A percentile compares a stretch with the other conserved stretches of the same genome.
phyloP scores from a whole-genome alignment of 2,888 invertebrate genomes.

The Drosophila acutilabella region DNA sequence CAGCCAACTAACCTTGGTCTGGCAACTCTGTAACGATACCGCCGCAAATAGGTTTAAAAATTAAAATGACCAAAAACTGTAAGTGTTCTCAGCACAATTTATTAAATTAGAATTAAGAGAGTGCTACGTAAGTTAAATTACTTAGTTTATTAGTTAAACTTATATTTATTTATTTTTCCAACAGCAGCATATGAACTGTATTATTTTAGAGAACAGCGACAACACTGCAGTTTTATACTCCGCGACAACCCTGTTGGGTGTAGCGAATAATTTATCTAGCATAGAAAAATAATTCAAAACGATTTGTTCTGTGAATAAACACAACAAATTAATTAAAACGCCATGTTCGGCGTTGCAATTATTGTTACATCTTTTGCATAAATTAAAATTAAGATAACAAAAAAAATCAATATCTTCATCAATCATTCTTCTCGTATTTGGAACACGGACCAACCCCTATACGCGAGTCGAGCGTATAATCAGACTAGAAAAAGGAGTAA shows the following conservation, averaged over 20 bases:
- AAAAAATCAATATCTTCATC: constrained; percentile 53
- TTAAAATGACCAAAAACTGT: background rate
- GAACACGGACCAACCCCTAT: constrained; percentile 57
- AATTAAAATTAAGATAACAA: constrained; percentile 11
- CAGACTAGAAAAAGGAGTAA: constrained; percentile 16
- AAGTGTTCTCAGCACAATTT: background rate
- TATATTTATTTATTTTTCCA: too few species aligned
- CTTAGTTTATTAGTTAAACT: too few species aligned
- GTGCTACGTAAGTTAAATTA: too few species aligned
- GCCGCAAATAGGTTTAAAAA: background rate
- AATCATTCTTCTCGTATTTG: constrained; percentile 48
- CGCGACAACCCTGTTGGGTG: constrained; percentile 60
- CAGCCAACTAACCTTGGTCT: background rate
- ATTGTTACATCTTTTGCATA: constrained; percentile 7
- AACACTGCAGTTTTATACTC: constrained; percentile 45
- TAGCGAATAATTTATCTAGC: constrained; percentile 49
- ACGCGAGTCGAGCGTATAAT: constrained; percentile 9
- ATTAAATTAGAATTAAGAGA: background rate
- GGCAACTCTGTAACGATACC: constrained; percentile 27
- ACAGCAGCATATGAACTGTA: constrained; percentile 25
- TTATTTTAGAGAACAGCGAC: background rate
- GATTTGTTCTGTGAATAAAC: constrained; percentile 26
- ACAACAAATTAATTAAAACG: constrained; percentile 36
- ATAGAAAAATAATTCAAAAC: constrained; percentile 41
- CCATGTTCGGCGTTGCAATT: constrained; percentile 48